Percentiles rank a stretch among this genome's conserved stretches.
Conservation (phyloP, 1,140 invertebrate species). For the Ephestia elutella region DNA sequence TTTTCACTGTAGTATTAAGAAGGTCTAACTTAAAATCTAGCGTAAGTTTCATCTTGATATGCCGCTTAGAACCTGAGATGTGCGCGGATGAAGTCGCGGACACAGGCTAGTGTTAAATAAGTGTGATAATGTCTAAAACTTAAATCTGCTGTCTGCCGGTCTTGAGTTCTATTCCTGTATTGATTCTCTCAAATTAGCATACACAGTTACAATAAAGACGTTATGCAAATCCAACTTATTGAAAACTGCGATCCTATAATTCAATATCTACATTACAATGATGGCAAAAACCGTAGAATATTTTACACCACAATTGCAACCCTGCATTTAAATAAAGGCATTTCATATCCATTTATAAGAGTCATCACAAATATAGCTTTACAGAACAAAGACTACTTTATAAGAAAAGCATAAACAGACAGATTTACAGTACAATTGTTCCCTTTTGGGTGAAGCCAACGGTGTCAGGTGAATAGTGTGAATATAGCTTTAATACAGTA, state of each 20-base stretch:
- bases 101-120: too few relatives aligned
- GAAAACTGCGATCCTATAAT: neutral
- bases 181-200: too few relatives aligned
- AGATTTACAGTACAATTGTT: conserved; percentile 1
- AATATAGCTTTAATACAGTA: neutral
- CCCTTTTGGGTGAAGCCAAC: neutral
- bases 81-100: too few relatives aligned
- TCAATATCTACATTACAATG: neutral
- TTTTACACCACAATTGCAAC: neutral
- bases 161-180: too few relatives aligned
- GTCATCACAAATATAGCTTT: neutral
- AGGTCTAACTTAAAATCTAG: too few relatives aligned
- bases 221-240: too few relatives aligned
- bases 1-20: too few relatives aligned
- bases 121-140: too few relatives aligned
- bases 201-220: too few relatives aligned
- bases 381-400: conserved; percentile 3
- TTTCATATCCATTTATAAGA: conserved; percentile 5
- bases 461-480: neutral
- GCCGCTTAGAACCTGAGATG: too few relatives aligned
- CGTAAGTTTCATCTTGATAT: too few relatives aligned
- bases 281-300: neutral
- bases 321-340: neutral
- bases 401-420: conserved; percentile 3
- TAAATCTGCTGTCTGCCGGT: too few relatives aligned